phyloP scores from a whole-genome alignment of 2,113 vertebrate genomes.

The Egretta garzetta region DNA sequence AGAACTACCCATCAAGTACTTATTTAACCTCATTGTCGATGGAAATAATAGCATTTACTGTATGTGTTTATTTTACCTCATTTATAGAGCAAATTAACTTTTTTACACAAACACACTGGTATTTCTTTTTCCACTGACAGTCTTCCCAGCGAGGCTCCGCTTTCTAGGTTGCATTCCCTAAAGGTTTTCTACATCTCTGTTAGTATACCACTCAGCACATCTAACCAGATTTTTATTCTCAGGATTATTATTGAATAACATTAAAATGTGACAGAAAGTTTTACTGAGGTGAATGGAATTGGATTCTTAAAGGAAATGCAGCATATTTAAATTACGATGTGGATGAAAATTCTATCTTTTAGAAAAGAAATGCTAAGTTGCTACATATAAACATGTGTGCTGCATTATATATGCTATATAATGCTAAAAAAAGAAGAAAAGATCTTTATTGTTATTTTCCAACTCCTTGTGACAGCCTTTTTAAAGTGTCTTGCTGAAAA shows the following conservation, averaged over 20 bases:
- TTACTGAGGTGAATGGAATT: not conserved
- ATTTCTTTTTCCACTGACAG: not conserved
- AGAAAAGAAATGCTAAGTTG: not conserved
- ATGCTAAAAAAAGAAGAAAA: not conserved
- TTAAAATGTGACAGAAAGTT: not conserved
- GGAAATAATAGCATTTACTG: constrained; percentile 39
- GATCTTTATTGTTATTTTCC: not conserved
- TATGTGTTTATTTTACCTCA: constrained; percentile 36
- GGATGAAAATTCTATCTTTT: not conserved
- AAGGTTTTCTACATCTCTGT: constrained; percentile 5
- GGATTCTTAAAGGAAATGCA: not conserved
- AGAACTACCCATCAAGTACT: constrained; percentile 32
- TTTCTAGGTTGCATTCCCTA: not conserved
- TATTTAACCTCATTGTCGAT: constrained; percentile 28
- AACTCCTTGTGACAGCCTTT: not conserved
- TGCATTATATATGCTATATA: not conserved
- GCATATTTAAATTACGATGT: not conserved
- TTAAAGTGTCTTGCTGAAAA: not conserved
- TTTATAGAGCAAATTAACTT: constrained; percentile 40
- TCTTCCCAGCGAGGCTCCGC: not conserved
- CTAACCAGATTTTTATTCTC: not conserved
- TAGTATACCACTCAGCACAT: not conserved
- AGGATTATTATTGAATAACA: not conserved
- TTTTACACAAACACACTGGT: not conserved
- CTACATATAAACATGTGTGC: not conserved